Evolutionary conservation across 2,113 vertebrate genomes (phyloP).

Genomic region (Oryzias celebensis): DNA sequence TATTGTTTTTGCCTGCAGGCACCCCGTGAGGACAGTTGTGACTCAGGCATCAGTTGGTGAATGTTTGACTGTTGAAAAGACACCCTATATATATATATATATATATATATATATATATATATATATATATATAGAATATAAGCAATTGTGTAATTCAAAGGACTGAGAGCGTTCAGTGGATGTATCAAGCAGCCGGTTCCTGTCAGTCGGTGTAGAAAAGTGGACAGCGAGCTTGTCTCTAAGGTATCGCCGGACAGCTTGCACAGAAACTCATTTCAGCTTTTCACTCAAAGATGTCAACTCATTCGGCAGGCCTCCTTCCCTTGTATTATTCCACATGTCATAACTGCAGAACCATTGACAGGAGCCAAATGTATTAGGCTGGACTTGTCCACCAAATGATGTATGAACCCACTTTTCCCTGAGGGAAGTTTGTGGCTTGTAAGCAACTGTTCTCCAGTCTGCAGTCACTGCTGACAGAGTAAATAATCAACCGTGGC

Average conservation of each 20-base stretch:
- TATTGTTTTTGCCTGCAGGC: too few species aligned
- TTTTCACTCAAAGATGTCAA: background rate
- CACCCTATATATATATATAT: background rate
- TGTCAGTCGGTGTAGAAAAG: too few species aligned
- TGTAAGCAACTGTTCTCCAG: too few species aligned
- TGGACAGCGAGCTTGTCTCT: background rate
- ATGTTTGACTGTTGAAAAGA: constrained; percentile 1
- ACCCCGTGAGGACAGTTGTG: too few species aligned
- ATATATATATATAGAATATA: background rate
- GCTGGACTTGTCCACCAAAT: too few species aligned
- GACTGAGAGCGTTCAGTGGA: background rate
- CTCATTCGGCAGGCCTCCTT: background rate
- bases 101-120: too few species aligned
- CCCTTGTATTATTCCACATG: background rate
- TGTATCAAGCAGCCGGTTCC: background rate
- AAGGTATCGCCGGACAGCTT: background rate
- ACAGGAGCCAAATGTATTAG: background rate
- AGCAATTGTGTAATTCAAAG: background rate
- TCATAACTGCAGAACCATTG: background rate
- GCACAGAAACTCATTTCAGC: background rate
- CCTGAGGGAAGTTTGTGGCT: too few species aligned
- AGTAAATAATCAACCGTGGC: too few species aligned
- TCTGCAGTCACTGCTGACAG: too few species aligned
- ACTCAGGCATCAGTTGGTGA: too few species aligned
- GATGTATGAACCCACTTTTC: too few species aligned